Evolutionary conservation across 2,113 vertebrate genomes (phyloP), one percentile per base, ranked within the genome.

Genomic region (Phyllostomus discolor): DNA sequence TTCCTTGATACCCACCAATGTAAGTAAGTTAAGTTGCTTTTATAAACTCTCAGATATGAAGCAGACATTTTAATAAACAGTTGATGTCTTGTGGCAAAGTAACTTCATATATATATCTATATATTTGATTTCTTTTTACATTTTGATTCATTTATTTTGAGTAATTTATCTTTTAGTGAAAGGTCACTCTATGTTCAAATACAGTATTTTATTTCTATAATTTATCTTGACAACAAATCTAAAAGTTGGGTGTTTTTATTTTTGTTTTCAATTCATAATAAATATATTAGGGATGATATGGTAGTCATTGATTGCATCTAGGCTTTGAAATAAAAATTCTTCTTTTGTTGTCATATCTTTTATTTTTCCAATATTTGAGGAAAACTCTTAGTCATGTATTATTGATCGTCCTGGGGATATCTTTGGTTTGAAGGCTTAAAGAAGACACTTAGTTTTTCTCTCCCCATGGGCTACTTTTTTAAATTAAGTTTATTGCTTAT

Each of bases 211-310:
- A 83, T 48, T 28, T 79, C 35, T 82, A 4, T 64, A 52, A 59
- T 73, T 66, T 94, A 50, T 50, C 78, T 95, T 92, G 41, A 82
- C 24, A 90, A 31, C 9, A 73, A 91, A 46, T 11, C 57, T 41
- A 33, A 82, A 83, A 50, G 33, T 72, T 93, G 24, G 8, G 11
- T 86, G 24, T 91, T 22, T 83, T 82, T 88, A 59, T 26, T 81
- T 93, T 90, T 88, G 31, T 91, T 96, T 95, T 91, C n/a, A 80
- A 66, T 90, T 75, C n/a, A 41, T 24, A 87, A 62, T 73, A 93
- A 73, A 35, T 88, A 48, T 15, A 24, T 92, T 92, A 87, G 24
- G 38, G 10, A 80, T 93, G 57, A 75, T 72, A 7, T 52, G 28
- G 41, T 78, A 72, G 2, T 80, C 28, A 52, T 48, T 90, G 73